phyloP scores from a whole-genome alignment of 2,888 invertebrate species.

The Pasiphila rectangulata region DNA sequence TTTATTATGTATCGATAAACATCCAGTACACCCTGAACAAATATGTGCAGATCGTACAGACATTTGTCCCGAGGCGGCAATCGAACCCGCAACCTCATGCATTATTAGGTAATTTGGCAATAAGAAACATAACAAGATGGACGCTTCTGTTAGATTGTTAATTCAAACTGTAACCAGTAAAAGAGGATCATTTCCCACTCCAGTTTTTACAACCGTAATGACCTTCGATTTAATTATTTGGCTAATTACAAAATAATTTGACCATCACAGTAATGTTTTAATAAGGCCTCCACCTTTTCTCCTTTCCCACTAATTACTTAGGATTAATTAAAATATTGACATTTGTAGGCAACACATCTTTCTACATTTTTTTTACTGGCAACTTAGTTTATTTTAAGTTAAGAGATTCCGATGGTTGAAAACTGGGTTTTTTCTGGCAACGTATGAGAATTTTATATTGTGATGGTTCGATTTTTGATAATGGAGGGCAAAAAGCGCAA shows the following conservation, averaged over 20 bases:
- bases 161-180: slow-evolving; percentile 46
- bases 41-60: no score
- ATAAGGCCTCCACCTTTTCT: slow-evolving; percentile 55
- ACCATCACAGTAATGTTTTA: slow-evolving; percentile 74
- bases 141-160: slow-evolving; percentile 21
- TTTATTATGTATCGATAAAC: no score
- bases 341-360: slow-evolving; percentile 3
- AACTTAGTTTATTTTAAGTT: no score
- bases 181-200: slow-evolving; percentile 67
- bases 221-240: slow-evolving; percentile 71
- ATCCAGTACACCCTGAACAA: no score
- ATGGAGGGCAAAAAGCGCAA: slow-evolving; percentile 62
- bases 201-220: slow-evolving; percentile 68
- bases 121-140: not conserved
- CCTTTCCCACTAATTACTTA: slow-evolving; percentile 61
- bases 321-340: slow-evolving; percentile 56
- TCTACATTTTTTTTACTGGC: no score
- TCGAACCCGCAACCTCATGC: no score
- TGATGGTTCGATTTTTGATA: slow-evolving; percentile 59
- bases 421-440: no score
- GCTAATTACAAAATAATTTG: slow-evolving; percentile 76
- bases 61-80: no score
- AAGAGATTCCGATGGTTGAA: no score
- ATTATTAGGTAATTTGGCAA: not conserved
- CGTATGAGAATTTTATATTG: slow-evolving; percentile 48